Conservation (phyloP, 2,888 invertebrate species). For the Drosophila fulvimacula region DNA sequence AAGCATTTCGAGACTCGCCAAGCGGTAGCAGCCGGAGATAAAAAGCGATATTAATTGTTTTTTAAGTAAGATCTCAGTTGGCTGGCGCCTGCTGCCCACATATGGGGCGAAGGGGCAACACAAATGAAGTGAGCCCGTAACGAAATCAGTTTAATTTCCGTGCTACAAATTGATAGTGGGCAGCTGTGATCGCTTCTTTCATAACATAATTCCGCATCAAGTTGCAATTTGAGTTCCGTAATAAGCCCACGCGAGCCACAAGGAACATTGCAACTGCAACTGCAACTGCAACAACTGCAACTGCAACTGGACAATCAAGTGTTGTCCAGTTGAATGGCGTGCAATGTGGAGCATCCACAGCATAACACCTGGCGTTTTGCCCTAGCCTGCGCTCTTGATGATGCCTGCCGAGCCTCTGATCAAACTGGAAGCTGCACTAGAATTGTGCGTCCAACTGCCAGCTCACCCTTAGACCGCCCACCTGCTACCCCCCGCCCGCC, state of each 20-base stretch:
- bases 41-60: slow-evolving; percentile 65
- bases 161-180: slow-evolving; percentile 62
- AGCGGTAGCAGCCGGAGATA: slow-evolving; percentile 39
- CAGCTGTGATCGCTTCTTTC: slow-evolving; percentile 40
- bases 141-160: slow-evolving; percentile 61
- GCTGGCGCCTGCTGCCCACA: slow-evolving; percentile 67
- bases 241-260: slow-evolving; percentile 69
- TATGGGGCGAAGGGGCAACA: slow-evolving; percentile 1
- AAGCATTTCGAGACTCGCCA: slow-evolving; percentile 61
- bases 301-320: slow-evolving; percentile 60
- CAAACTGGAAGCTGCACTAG: slow-evolving; percentile 63
- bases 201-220: slow-evolving; percentile 47
- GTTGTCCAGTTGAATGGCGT: slow-evolving; percentile 43
- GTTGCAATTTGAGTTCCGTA: slow-evolving; percentile 63
- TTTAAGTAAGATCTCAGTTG: slow-evolving; percentile 56
- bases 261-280: slow-evolving; percentile 31
- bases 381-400: slow-evolving; percentile 39
- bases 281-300: slow-evolving; percentile 18
- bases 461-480: slow-evolving; percentile 14
- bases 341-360: slow-evolving; percentile 55
- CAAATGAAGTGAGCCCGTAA: slow-evolving; percentile 11
- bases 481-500: neutral
- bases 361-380: slow-evolving; percentile 67
- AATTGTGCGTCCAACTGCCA: slow-evolving; percentile 49
- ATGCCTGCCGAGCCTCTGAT: slow-evolving; percentile 21